These are phyloP conservation scores for Platysternon megacephalum DNA, from an alignment of 2,113 vertebrate genomes.

Conservation along the genomic window DNA sequence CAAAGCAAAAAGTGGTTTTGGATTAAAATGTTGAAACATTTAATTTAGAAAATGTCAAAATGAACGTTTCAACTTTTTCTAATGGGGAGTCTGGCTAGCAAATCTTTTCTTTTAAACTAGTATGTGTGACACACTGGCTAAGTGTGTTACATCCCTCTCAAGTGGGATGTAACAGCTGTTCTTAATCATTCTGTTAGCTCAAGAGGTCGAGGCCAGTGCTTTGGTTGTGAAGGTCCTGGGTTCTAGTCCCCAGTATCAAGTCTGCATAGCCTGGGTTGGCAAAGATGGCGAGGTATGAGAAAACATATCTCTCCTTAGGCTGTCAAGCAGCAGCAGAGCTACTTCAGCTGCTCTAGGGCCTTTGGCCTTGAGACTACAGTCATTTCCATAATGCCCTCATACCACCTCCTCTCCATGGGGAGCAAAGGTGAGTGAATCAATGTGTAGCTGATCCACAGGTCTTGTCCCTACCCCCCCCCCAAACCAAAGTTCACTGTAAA, in stretches of 20 bases:
- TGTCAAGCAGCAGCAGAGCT: not conserved
- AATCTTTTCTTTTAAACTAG: not conserved
- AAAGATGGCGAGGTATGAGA: not conserved
- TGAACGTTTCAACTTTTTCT: not conserved
- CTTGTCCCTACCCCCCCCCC: not conserved
- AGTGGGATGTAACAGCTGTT: not conserved
- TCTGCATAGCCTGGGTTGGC: not conserved
- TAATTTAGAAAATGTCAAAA: not conserved
- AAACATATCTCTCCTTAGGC: accelerated
- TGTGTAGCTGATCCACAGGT: not conserved
- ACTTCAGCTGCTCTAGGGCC: not conserved
- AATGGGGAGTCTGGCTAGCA: not conserved
- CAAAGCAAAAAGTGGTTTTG: not conserved
- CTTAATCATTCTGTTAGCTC: not conserved
- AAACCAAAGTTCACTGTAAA: not conserved
- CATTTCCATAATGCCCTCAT: not conserved
- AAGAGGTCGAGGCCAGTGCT: not conserved
- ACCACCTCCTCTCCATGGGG: not conserved
- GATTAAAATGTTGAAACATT: not conserved
- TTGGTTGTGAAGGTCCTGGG: not conserved
- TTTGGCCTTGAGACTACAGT: not conserved
- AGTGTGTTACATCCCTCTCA: not conserved
- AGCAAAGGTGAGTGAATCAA: not conserved
- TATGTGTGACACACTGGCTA: accelerated
- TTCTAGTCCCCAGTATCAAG: not conserved